Base-by-base conservation (phyloP, 2,113 vertebrate genomes). In the Scortum barcoo region DNA sequence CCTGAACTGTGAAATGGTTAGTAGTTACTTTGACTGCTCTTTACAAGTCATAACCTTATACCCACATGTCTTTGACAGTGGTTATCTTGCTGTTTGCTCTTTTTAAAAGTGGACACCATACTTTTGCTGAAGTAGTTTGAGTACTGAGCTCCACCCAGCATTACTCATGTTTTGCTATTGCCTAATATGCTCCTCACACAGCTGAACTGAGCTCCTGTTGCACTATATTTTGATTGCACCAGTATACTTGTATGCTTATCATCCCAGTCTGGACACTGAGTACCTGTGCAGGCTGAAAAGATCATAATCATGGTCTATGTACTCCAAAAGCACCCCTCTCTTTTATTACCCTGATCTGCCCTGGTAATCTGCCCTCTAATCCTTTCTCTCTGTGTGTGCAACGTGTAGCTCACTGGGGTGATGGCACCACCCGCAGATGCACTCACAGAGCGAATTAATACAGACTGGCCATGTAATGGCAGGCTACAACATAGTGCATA, bases 311-410 rank as follows among this genome's bases (percentile, higher is more conserved):
- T 56, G 46, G 76, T 78, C 61, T 70, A 54, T 58, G 24, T 56
- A 61, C 61, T 74, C 61, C 38, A 51, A 73, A 71, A 42, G 7
- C 62, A 76, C 20, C 58, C 57, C 44, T 86, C 77, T 71, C 68
- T 61, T 83, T 83, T 61, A 73, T 76, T 76, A 71, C 62, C 82
- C 85, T 58, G 61, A 53, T 57, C 61, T 67, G 58, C 48, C 30
- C 77, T 56, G 69, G n/a, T 94, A 93, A 95, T 94, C 93, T 92
- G 80, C 54, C 44, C 81, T 84, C 22, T 93, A 95, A 93, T 94
- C 93, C 85, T 58, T 72, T 79, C 72, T 71, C 58, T 75, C 28
- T 80, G 22, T 70, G 62, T 68, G 70, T 67, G 33, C 28, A 70
- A 28, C 24, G 12, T 85, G 81, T 36, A 62, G 57, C 73, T 80